A percentile compares a stretch with the other conserved stretches of the same genome.
Evolutionary conservation across 2,888 invertebrate species (phyloP).

Genomic region (Tridacna gigas): DNA sequence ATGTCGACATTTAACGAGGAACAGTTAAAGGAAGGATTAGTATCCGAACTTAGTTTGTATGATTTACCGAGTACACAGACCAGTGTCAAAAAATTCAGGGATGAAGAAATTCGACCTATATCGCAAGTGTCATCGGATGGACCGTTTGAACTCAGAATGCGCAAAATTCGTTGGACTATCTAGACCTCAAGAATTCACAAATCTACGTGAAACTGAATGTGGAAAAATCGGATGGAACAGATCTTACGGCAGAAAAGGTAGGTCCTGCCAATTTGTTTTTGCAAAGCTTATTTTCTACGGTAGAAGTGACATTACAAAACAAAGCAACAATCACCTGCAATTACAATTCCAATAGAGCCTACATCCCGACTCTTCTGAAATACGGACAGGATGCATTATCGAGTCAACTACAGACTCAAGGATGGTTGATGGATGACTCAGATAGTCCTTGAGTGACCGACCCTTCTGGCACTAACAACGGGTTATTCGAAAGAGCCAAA

Average conservation of each 20-base stretch:
- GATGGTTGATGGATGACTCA: slow-evolving; percentile 45
- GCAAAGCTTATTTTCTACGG: slow-evolving; percentile 57
- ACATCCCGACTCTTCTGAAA: slow-evolving; percentile 51
- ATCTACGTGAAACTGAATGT: no score
- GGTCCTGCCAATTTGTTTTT: no score
- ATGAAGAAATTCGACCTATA: slow-evolving; percentile 52
- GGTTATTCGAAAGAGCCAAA: no score
- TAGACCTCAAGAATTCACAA: slow-evolving; percentile 59
- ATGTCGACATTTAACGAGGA: slow-evolving; percentile 57
- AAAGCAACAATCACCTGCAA: no score
- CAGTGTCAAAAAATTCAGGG: slow-evolving; percentile 48
- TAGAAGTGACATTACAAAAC: slow-evolving; percentile 62
- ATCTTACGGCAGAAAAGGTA: slow-evolving; percentile 43
- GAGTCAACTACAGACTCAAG: slow-evolving; percentile 46
- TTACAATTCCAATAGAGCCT: no score
- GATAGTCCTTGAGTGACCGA: slow-evolving; percentile 33
- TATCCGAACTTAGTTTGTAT: slow-evolving; percentile 46
- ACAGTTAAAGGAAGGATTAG: slow-evolving; percentile 49
- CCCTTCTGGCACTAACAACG: no score
- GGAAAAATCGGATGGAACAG: slow-evolving; percentile 52
- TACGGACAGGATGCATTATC: slow-evolving; percentile 45
- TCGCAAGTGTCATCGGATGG: slow-evolving; percentile 40
- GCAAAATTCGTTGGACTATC: slow-evolving; percentile 55
- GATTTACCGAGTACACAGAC: slow-evolving; percentile 59
- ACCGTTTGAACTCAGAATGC: slow-evolving; percentile 62